Evolutionary conservation across 2,113 vertebrate species (phyloP), one percentile per base, ranked within the genome.

Genomic region (Rhodinocichla rosea): DNA sequence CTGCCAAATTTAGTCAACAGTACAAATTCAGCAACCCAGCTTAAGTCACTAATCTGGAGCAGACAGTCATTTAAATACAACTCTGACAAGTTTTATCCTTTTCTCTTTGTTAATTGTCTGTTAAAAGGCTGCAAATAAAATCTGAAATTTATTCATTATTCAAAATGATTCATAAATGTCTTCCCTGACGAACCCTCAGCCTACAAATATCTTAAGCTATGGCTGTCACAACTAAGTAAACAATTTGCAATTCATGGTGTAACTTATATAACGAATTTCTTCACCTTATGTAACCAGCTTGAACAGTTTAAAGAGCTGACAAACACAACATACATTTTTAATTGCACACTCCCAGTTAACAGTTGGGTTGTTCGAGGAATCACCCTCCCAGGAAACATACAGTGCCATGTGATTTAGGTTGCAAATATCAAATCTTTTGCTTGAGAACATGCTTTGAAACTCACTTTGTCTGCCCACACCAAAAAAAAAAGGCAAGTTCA

Each of bases 141-240:
- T 35, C 56, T 63, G n/a, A 93, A 74, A 89, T 93, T 30, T 95
- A 92, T 95, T 95, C 77, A 95, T 92, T 95, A 96, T 93, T 95
- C 87, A 92, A 37, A 94, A 80, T 93, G 56, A 96, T 95, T 96
- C 94, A 92, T 82, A 89, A 90, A 45, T 11, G 40, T 65, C 70
- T 96, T 94, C 70, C 50, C 62, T 83, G 90, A 89, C 79, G 87
- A 95, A 92, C 59, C 89, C 71, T 69, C 32, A 1, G 63, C 70
- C 89, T 91, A 80, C 92, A 96, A 97, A 81, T 93, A 92, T 89
- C 91, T 95, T 91, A 89, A 95, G 83, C 76, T 93, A 62, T 33
- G 68, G 68, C 83, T 89, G 82, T 78, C 56, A 78, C 71, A 96
- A 95, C 53, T 33, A 89, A 90, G 56, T 86, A 90, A 90, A 93